Conservation (phyloP, 2,888 invertebrate species). For the Trypoxylon attenuatum region DNA sequence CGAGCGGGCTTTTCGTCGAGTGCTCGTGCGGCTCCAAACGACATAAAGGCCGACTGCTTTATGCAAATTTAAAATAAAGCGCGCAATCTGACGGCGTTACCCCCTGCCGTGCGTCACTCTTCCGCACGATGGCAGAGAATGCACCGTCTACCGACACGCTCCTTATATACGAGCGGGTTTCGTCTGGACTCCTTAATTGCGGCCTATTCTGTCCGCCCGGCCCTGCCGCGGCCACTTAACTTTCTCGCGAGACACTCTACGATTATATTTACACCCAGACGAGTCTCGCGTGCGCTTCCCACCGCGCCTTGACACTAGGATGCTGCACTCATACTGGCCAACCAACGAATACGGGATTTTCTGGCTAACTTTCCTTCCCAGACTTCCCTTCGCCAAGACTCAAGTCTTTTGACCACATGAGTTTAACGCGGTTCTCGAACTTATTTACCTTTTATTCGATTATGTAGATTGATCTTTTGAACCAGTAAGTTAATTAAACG, state of each 20-base stretch:
- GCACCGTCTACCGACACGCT: conserved; percentile 13
- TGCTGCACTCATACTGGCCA: no score
- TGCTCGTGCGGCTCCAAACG: background rate
- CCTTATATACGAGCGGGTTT: conserved; percentile 30
- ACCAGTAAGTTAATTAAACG: no score
- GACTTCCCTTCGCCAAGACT: no score
- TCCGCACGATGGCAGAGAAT: conserved; percentile 34
- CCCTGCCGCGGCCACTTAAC: conserved; percentile 54
- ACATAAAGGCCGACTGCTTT: conserved; percentile 30
- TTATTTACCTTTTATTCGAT: no score
- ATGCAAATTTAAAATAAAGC: conserved; percentile 49
- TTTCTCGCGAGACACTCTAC: conserved; percentile 51
- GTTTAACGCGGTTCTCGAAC: no score
- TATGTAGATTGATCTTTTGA: no score
- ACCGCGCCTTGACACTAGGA: no score
- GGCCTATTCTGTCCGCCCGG: conserved; percentile 47
- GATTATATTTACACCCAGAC: conserved; percentile 54
- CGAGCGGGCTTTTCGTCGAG: conserved; percentile 17
- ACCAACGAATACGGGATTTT: no score
- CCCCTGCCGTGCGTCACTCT: conserved; percentile 3
- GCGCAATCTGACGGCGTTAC: conserved; percentile 35
- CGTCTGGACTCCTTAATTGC: conserved; percentile 59
- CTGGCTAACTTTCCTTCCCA: no score
- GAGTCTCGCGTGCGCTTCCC: no score
- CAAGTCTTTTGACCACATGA: no score